Percentiles rank a stretch among this genome's conserved stretches.
Conservation (phyloP, 2,113 vertebrate genomes). For the Neofelis nebulosa region DNA sequence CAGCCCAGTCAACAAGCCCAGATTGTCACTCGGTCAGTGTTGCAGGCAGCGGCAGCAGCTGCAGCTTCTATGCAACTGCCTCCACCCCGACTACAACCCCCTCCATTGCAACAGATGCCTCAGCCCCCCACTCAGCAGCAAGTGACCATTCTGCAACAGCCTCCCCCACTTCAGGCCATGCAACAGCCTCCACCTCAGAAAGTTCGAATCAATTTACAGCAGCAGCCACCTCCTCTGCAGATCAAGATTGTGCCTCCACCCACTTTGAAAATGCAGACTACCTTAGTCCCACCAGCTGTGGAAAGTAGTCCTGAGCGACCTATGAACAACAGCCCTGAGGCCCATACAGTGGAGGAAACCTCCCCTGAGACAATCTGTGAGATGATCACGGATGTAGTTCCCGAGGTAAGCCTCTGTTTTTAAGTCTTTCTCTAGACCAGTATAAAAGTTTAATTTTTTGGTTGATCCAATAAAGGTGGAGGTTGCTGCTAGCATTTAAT, state of each 20-base stretch:
- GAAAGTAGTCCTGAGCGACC: slow-evolving; percentile 75
- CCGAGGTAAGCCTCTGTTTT: slow-evolving; percentile 76
- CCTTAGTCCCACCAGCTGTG: slow-evolving; percentile 71
- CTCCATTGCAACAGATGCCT: slow-evolving; percentile 87
- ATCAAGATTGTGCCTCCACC: slow-evolving; percentile 87
- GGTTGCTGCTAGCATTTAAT: not conserved
- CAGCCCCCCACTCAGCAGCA: slow-evolving; percentile 91
- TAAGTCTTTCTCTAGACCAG: not conserved
- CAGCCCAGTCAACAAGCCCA: slow-evolving; percentile 81
- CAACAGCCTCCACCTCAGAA: slow-evolving; percentile 89
- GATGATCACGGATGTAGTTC: slow-evolving; percentile 83
- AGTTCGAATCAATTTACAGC: slow-evolving; percentile 82
- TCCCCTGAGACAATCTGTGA: slow-evolving; percentile 81
- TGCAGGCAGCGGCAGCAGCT: slow-evolving; percentile 81
- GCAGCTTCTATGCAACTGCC: slow-evolving; percentile 82
- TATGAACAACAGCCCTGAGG: slow-evolving; percentile 67
- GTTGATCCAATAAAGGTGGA: not conserved
- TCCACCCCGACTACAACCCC: slow-evolving; percentile 83
- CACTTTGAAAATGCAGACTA: slow-evolving; percentile 84
- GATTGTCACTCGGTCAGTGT: slow-evolving; percentile 81
- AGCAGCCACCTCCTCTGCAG: slow-evolving; percentile 90
- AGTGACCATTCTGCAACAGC: slow-evolving; percentile 86
- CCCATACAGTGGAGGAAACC: slow-evolving; percentile 71
- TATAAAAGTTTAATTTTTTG: not conserved
- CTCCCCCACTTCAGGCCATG: slow-evolving; percentile 84